These are phyloP conservation scores for Drosophila willistoni DNA, from an alignment of 1,140 invertebrate species.

Conservation along the genomic window DNA sequence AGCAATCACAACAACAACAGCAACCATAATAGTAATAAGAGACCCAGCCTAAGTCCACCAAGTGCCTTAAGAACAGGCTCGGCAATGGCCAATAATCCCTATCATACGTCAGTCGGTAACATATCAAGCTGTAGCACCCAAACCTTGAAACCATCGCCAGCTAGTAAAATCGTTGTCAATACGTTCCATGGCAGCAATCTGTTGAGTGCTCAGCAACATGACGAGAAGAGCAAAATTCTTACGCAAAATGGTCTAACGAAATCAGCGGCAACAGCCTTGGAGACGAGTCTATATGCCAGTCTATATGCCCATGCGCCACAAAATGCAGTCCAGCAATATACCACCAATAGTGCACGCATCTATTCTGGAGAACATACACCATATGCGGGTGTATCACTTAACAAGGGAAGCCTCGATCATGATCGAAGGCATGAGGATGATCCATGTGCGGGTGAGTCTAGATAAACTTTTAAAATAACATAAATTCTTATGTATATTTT, in stretches of 20 bases:
- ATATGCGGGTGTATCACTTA: constrained; percentile 70
- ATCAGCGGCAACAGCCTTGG: constrained; percentile 72
- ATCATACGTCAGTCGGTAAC: constrained; percentile 14
- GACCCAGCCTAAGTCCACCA: constrained; percentile 44
- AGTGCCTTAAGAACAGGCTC: constrained; percentile 20
- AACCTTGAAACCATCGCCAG: constrained; percentile 52
- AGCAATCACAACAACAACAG: constrained; percentile 12
- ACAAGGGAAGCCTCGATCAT: constrained; percentile 49
- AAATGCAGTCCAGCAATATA: constrained; percentile 22
- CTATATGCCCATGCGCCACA: constrained; percentile 58
- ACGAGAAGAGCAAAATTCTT: constrained; percentile 71
- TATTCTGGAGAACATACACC: constrained; percentile 42
- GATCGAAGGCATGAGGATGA: constrained; percentile 65
- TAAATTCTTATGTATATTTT: not conserved
- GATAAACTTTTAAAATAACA: not conserved
- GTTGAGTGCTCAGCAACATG: constrained; percentile 67
- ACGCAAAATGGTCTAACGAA: constrained; percentile 79
- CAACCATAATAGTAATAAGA: constrained; percentile 34
- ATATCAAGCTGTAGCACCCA: constrained; percentile 44
- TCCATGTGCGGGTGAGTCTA: constrained; percentile 65
- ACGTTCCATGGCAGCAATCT: constrained; percentile 80
- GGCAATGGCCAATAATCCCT: constrained; percentile 3
- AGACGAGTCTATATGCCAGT: constrained; percentile 75
- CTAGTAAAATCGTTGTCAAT: constrained; percentile 78
- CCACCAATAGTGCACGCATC: constrained; percentile 25